A percentile compares a stretch with the other conserved stretches of the same genome.
These are phyloP conservation scores for Sthenelais limicola DNA, from an alignment of 2,888 invertebrate genomes.

Conservation along the genomic window DNA sequence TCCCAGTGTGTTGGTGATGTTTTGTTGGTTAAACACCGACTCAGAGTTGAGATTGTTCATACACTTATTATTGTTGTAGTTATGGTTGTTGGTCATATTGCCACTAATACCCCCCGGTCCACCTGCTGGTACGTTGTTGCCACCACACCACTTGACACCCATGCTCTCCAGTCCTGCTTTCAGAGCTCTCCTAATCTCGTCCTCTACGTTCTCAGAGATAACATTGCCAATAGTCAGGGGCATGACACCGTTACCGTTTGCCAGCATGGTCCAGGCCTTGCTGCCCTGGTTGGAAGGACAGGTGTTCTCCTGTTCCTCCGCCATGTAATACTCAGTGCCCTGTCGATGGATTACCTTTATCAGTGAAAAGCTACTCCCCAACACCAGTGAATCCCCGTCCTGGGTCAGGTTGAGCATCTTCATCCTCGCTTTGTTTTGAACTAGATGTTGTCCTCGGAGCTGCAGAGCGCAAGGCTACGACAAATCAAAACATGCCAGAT, in stretches of 20 bases:
- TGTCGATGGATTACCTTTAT: slow-evolving; percentile 9
- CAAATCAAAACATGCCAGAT: no score
- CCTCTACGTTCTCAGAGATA: slow-evolving; percentile 34
- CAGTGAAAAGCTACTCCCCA: slow-evolving; percentile 25
- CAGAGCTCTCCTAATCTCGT: slow-evolving; percentile 25
- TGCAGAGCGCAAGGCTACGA: no score
- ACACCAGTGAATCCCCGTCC: slow-evolving; percentile 19
- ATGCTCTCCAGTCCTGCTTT: slow-evolving; percentile 30
- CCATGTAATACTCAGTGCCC: slow-evolving; percentile 36
- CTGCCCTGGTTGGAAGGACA: not conserved
- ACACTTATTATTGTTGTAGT: slow-evolving; percentile 31
- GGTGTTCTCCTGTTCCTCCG: not conserved
- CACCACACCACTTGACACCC: slow-evolving; percentile 18
- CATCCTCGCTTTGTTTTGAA: no score
- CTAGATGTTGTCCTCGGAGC: no score
- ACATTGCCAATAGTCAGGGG: slow-evolving; percentile 24
- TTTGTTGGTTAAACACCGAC: no score
- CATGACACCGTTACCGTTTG: slow-evolving; percentile 25
- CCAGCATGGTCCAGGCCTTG: slow-evolving; percentile 7
- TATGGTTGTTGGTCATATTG: not conserved
- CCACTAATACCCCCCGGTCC: not conserved
- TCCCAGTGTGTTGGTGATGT: slow-evolving; percentile 18
- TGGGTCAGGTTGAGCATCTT: slow-evolving; percentile 20
- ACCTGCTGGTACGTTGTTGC: not conserved
- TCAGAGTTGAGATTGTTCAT: slow-evolving; percentile 23